Base-by-base conservation (phyloP, 1,140 invertebrate species). In the Maniola jurtina region DNA sequence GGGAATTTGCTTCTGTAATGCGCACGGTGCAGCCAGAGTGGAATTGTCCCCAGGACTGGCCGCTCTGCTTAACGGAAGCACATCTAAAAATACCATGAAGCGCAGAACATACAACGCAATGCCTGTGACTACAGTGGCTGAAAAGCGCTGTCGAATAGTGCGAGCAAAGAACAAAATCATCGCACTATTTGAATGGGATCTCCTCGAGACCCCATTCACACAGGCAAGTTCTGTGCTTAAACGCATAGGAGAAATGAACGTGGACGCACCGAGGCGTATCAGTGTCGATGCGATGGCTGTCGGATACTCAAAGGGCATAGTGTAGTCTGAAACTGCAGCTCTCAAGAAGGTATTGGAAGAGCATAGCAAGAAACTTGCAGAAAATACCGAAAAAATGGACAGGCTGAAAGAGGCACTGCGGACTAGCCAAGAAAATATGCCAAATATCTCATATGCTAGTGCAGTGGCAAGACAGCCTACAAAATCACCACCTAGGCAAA, bases 211-310 rank as follows among this genome's bases (percentile, higher is more conserved):
- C 42, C 63, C 55, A 25, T 65, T 59, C 42, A 35, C 55, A 16
- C 56, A 52, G 45, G 54, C 15, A 5, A 36, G 56, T 14, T 56
- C 16, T 13, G 11, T 65, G 13, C 63, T 65, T 7, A 38, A 15
- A 36, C 50, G 36, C 38, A 42, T 50, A 6, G 47, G 63, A 36
- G 35, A 58, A 48, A 6, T 5, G 25, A 11, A 11, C 15, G 63
- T n/a, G 33, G 2, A n/a, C 5, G 5, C 55, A 34, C 48, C 55
- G 25, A 59, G 50, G 10, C 55, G 13, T 9, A 71, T 74, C 6
- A 74, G 68, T n/a, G 13, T 74, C 0, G 72, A 74, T 42, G 40
- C 63, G 0, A 68, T 68, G 60, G 45, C 33, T 10, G 55, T 71
- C 0, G 70, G 42, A 0, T 65, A 65, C 47, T 5, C 45, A 7